Conservation (phyloP, 1,140 invertebrate genomes). For the Halictus rubicundus region DNA sequence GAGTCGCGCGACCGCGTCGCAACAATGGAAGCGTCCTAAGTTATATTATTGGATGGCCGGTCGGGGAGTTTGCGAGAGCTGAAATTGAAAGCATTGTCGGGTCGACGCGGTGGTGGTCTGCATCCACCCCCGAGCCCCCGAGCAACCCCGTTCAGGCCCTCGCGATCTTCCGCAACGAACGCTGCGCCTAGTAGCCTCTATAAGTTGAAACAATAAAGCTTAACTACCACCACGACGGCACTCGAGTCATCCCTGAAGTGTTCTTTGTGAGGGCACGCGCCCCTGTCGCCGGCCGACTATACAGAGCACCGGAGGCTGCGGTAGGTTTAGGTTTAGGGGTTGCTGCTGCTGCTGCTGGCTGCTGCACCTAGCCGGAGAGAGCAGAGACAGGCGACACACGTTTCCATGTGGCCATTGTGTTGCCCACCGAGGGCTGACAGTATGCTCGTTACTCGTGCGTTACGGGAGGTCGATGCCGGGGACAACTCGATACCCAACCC, state of each 20-base stretch:
- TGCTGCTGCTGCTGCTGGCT: background rate
- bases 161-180: conserved; percentile 43
- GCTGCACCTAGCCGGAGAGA: background rate
- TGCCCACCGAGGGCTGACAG: conserved; percentile 15
- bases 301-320: conserved; percentile 59
- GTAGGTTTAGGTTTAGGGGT: conserved; percentile 69
- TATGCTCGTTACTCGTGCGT: conserved; percentile 61
- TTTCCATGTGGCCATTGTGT: conserved; percentile 35
- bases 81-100: conserved; percentile 62
- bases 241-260: conserved; percentile 75
- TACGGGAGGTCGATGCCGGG: conserved; percentile 50
- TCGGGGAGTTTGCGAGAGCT: conserved; percentile 32
- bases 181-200: conserved; percentile 46
- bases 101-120: conserved; percentile 60
- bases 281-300: conserved; percentile 60
- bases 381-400: conserved; percentile 22
- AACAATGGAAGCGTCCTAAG: conserved; percentile 51
- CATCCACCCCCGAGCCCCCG: background rate
- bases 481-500: conserved; percentile 1
- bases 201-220: conserved; percentile 75
- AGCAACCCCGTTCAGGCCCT: background rate
- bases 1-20: background rate
- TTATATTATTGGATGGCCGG: conserved; percentile 51
- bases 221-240: conserved; percentile 69
- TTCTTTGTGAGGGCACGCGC: conserved; percentile 76